Evolutionary conservation across 2,888 invertebrate species (phyloP).

Genomic region (Heliothis peltigera): DNA sequence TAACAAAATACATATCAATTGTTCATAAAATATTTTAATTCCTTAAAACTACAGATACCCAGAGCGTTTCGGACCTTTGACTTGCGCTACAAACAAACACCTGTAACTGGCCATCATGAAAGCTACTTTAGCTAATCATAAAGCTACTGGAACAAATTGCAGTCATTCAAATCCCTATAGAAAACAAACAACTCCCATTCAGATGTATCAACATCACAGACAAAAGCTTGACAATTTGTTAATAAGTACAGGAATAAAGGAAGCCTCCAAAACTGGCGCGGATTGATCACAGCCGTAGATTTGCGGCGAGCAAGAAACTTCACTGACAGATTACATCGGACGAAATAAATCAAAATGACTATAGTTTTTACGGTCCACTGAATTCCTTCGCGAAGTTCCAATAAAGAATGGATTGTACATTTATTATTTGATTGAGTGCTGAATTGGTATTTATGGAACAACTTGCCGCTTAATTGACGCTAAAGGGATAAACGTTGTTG

Average conservation of each 20-base stretch:
- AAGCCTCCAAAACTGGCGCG: constrained; percentile 62
- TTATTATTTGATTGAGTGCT: constrained; percentile 41
- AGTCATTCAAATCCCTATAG: constrained; percentile 12
- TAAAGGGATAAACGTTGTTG: not conserved
- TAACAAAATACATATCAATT: too few relatives aligned
- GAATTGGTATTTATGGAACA: constrained; percentile 14
- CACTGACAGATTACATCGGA: constrained; percentile 71
- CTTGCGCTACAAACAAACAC: not conserved
- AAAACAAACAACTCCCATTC: constrained; percentile 23
- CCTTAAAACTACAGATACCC: too few relatives aligned
- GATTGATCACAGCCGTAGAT: constrained; percentile 71
- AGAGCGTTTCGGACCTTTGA: too few relatives aligned
- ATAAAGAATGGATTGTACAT: constrained; percentile 40
- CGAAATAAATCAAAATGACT: constrained; percentile 59
- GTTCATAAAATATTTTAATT: too few relatives aligned
- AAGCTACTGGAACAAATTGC: constrained; percentile 5
- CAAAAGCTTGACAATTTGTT: constrained; percentile 64
- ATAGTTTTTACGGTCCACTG: constrained; percentile 58
- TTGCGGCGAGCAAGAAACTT: constrained; percentile 72
- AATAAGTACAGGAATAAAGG: constrained; percentile 69
- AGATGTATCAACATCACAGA: constrained; percentile 49
- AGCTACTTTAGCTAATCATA: not conserved
- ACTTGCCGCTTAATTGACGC: constrained; percentile 6
- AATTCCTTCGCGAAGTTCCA: constrained; percentile 48
- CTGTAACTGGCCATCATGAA: not conserved